Conservation (phyloP, 1,140 invertebrate species). For the Pogonomyrmex barbatus region DNA sequence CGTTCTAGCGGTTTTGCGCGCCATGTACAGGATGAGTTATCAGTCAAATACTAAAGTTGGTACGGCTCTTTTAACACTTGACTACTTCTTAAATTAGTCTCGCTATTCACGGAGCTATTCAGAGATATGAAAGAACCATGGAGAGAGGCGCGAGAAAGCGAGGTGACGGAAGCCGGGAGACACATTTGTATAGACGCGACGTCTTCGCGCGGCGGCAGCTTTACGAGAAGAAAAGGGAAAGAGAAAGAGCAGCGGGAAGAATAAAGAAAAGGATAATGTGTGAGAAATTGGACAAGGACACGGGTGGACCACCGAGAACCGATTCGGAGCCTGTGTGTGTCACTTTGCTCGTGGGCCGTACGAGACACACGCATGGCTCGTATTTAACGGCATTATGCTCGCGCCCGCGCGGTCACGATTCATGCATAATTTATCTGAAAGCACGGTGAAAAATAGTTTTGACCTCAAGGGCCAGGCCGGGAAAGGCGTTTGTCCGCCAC, state of each 20-base stretch:
- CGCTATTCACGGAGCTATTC: slow-evolving; percentile 28
- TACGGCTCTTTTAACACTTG: slow-evolving; percentile 35
- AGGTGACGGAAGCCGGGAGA: slow-evolving; percentile 42
- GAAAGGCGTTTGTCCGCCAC: slow-evolving; percentile 60
- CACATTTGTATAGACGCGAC: slow-evolving; percentile 34
- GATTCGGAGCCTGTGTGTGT: not conserved
- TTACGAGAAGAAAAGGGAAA: slow-evolving; percentile 1
- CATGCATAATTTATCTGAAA: slow-evolving; percentile 69
- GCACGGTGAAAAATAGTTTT: slow-evolving; percentile 66
- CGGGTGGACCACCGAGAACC: not conserved
- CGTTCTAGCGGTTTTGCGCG: slow-evolving; percentile 11
- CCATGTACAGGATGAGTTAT: slow-evolving; percentile 20
- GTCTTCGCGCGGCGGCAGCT: slow-evolving; percentile 21
- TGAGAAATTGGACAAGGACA: slow-evolving; percentile 53
- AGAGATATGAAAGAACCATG: slow-evolving; percentile 51
- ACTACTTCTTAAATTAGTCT: slow-evolving; percentile 50
- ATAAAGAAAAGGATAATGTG: slow-evolving; percentile 11
- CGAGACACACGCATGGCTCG: not conserved
- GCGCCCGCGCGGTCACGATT: slow-evolving; percentile 42
- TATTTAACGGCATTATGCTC: slow-evolving; percentile 65
- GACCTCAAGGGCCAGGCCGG: slow-evolving; percentile 53
- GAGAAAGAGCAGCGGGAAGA: slow-evolving; percentile 19
- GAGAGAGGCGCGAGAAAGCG: slow-evolving; percentile 13
- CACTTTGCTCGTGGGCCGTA: not conserved
- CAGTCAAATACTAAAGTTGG: slow-evolving; percentile 42